Percentiles rank a stretch among this genome's conserved stretches.
Conservation (phyloP, 2,797 vertebrate species). For the Peromyscus melanophrys region DNA sequence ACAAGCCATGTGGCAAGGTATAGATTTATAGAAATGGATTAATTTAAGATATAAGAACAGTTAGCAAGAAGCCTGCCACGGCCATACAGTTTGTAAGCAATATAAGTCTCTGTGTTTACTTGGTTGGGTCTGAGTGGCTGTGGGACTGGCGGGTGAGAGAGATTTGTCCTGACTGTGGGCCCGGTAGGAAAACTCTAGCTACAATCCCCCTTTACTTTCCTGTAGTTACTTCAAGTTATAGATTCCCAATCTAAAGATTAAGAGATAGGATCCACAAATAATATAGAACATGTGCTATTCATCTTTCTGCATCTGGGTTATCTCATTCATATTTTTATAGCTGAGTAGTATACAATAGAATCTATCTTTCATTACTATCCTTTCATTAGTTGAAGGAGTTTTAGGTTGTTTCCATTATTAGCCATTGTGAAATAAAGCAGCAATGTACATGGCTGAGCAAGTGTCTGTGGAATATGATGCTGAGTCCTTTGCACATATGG, state of each 20-base stretch:
- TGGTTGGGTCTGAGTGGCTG: too few relatives aligned
- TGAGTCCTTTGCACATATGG: background rate
- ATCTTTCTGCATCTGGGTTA: background rate
- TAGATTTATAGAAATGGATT: too few relatives aligned
- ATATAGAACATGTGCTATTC: background rate
- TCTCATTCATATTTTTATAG: background rate
- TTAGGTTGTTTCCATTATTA: background rate
- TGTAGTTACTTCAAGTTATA: background rate
- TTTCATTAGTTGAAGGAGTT: background rate
- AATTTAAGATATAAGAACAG: too few relatives aligned
- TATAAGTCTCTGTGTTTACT: too few relatives aligned
- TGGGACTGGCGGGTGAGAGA: too few relatives aligned
- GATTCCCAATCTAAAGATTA: background rate
- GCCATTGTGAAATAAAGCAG: background rate
- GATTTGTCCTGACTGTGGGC: too few relatives aligned
- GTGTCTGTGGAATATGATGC: background rate
- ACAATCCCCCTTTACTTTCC: background rate
- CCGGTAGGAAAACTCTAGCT: too few relatives aligned
- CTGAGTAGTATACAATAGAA: background rate
- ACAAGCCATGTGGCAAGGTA: too few relatives aligned
- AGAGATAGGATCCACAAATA: background rate
- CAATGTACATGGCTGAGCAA: background rate
- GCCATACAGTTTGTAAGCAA: too few relatives aligned
- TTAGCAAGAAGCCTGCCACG: too few relatives aligned
- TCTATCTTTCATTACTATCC: background rate